A percentile compares a stretch with the other conserved stretches of the same genome.
Conservation (phyloP, 2,888 invertebrate genomes). For the Nycteola revayana region DNA sequence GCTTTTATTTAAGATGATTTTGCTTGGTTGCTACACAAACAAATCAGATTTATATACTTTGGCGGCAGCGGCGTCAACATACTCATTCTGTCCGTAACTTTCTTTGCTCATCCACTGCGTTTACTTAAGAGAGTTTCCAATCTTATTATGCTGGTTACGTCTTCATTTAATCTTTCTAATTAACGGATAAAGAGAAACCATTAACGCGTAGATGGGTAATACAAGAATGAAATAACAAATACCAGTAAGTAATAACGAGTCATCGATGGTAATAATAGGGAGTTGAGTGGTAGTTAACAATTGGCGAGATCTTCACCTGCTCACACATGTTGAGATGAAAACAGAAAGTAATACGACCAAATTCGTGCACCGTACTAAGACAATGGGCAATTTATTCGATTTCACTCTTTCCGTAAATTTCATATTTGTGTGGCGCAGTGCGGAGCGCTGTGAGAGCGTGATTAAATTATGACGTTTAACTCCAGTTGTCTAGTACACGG, state of each 20-base stretch:
- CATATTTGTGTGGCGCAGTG: conserved; percentile 52
- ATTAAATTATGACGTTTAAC: conserved; percentile 28
- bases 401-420: conserved; percentile 77
- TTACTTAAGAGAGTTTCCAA: conserved; percentile 21
- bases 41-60: too few species aligned
- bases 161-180: conserved; percentile 29
- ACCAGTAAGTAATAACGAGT: conserved; percentile 25
- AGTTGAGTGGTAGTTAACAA: conserved; percentile 35
- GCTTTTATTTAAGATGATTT: too few species aligned
- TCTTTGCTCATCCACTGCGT: conserved; percentile 21
- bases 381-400: conserved; percentile 79
- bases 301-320: conserved; percentile 50
- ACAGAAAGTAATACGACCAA: conserved; percentile 74
- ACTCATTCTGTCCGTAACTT: conserved; percentile 15
- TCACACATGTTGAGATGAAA: conserved; percentile 60
- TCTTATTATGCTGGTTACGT: conserved; percentile 24
- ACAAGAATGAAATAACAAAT: conserved; percentile 27
- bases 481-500: conserved; percentile 20
- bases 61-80: conserved; percentile 6
- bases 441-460: conserved; percentile 33
- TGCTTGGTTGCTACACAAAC: too few species aligned
- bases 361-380: conserved; percentile 69
- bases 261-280: conserved; percentile 30
- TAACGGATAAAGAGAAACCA: conserved; percentile 21
- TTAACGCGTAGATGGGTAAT: conserved; percentile 16